Percentiles rank a stretch among this genome's conserved stretches.
Evolutionary conservation across 2,888 invertebrate species (phyloP).

Genomic region (Notocelia uddmanniana): DNA sequence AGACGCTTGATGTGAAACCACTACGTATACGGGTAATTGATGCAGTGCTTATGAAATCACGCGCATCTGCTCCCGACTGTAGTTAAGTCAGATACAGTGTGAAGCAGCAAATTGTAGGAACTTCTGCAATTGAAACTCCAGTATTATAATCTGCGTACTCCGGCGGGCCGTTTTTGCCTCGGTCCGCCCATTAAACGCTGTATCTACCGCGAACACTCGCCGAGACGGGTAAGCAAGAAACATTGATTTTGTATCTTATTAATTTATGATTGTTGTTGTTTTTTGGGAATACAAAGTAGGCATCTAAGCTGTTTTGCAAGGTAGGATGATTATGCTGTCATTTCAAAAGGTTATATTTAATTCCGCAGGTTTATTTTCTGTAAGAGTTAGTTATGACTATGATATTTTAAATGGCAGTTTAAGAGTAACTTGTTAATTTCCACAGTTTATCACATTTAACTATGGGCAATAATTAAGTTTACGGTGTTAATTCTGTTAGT

Average conservation of each 20-base stretch:
- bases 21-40: no score
- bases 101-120: constrained; percentile 79
- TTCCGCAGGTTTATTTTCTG: no score
- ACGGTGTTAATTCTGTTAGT: no score
- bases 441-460: no score
- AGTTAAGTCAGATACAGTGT: constrained; percentile 65
- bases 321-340: background rate
- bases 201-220: constrained; percentile 71
- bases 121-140: constrained; percentile 83
- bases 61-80: constrained; percentile 14
- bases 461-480: no score
- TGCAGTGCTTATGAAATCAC: background rate
- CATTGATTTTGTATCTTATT: constrained; percentile 48
- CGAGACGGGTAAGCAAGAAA: constrained; percentile 53
- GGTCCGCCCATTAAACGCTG: constrained; percentile 54
- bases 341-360: background rate
- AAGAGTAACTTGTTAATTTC: no score
- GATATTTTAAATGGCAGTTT: no score
- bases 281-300: constrained; percentile 32
- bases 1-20: no score
- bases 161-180: constrained; percentile 75
- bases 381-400: no score
- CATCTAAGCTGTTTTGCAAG: background rate
- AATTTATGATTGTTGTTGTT: constrained; percentile 45
- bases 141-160: constrained; percentile 81